Evolutionary conservation across 2,113 vertebrate genomes (phyloP).

Genomic region (Heterocephalus glaber): DNA sequence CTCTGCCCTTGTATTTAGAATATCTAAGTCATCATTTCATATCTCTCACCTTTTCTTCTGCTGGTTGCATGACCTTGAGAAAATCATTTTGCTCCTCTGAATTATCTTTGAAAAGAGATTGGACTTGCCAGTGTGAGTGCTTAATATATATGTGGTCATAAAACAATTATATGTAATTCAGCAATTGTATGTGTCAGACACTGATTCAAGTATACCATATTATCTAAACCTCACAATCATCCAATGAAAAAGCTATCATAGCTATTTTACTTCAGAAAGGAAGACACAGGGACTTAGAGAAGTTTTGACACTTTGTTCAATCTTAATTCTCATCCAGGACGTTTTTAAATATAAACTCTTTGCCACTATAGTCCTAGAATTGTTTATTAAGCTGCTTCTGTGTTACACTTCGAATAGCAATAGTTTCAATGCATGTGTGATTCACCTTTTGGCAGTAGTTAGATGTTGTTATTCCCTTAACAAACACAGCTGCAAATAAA

Average conservation of each 20-base stretch:
- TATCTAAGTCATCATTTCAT: not conserved
- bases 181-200: not conserved
- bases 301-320: not conserved
- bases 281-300: not conserved
- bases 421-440: not conserved
- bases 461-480: not conserved
- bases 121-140: not conserved
- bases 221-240: not conserved
- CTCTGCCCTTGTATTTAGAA: not conserved
- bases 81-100: slow-evolving; percentile 27
- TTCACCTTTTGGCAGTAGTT: not conserved
- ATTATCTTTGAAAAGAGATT: slow-evolving; percentile 42
- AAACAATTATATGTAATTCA: slow-evolving; percentile 3
- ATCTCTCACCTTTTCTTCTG: not conserved
- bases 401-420: not conserved
- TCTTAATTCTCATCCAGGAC: not conserved
- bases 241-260: not conserved
- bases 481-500: not conserved
- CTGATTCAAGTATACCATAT: not conserved
- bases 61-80: not conserved
- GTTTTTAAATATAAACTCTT: not conserved
- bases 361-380: not conserved
- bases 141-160: not conserved
- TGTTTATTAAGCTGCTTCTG: not conserved
- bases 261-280: not conserved